Evolutionary conservation across 2,888 invertebrate genomes (phyloP).

Genomic region (Eupsilia transversa): DNA sequence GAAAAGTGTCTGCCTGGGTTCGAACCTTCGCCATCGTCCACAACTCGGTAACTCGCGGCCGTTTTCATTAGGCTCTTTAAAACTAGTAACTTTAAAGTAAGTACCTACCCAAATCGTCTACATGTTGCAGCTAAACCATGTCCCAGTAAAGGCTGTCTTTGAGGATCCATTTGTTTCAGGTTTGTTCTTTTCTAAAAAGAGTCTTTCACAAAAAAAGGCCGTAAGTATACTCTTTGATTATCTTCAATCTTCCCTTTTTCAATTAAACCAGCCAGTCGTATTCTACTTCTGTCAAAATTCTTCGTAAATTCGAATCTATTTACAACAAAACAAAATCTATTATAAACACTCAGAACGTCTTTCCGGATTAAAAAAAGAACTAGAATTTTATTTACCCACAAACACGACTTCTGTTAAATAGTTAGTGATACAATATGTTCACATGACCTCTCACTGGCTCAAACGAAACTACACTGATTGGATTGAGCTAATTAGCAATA

Average conservation of each 20-base stretch:
- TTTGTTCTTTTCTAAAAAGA: neutral
- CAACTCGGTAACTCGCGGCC: neutral
- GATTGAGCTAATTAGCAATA: conserved; percentile 21
- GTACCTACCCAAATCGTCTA: conserved; percentile 69
- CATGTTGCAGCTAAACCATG: conserved; percentile 57
- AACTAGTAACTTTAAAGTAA: neutral
- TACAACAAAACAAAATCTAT: too few species aligned
- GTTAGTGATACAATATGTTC: neutral
- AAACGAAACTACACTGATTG: conserved; percentile 35
- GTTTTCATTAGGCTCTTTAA: neutral
- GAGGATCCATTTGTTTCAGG: conserved; percentile 76
- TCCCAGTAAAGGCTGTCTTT: conserved; percentile 78
- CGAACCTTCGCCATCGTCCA: neutral
- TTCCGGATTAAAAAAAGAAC: neutral
- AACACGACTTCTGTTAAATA: neutral
- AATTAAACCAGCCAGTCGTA: conserved; percentile 9
- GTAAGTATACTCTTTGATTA: neutral
- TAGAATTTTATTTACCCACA: neutral
- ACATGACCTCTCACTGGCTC: conserved; percentile 14
- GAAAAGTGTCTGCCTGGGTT: neutral
- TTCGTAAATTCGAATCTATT: neutral
- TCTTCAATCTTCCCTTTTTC: neutral
- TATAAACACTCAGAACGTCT: neutral
- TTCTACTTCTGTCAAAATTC: neutral
- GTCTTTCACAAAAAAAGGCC: neutral